Percentiles rank a stretch among this genome's conserved stretches.
phyloP scores from a whole-genome alignment of 2,113 vertebrate genomes.

The Antennarius striatus region DNA sequence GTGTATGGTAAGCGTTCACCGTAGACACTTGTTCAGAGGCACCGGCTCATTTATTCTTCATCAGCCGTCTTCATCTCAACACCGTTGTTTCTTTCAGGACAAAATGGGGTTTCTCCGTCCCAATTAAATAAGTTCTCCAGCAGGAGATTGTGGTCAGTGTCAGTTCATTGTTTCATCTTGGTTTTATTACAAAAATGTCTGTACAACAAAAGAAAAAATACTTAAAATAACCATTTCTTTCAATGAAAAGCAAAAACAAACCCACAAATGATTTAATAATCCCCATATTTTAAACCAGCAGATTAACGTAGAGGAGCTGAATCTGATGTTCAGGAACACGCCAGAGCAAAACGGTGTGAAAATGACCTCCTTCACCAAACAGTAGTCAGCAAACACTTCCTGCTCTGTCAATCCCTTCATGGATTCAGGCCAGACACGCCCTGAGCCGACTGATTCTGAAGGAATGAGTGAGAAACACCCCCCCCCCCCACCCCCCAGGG shows the following conservation, averaged over 20 bases:
- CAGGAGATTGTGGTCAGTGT: constrained; percentile 32
- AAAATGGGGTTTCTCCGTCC: constrained; percentile 50
- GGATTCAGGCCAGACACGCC: constrained; percentile 23
- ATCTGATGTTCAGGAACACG: constrained; percentile 10
- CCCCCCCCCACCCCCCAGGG: constrained; percentile 11
- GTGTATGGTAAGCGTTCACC: constrained; percentile 8
- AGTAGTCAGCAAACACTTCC: constrained; percentile 19
- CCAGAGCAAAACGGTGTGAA: constrained; percentile 13
- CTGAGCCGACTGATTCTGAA: constrained; percentile 36
- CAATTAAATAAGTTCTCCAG: constrained; percentile 47
- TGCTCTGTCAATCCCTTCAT: constrained; percentile 25
- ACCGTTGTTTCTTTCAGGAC: constrained; percentile 30
- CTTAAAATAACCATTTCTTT: constrained; percentile 63
- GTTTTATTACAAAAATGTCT: constrained; percentile 76
- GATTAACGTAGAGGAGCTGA: constrained; percentile 1
- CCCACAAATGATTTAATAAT: constrained; percentile 40
- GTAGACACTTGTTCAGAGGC: constrained; percentile 26
- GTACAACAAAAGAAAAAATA: constrained; percentile 72
- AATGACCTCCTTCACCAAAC: constrained; percentile 23
- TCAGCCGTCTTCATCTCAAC: constrained; percentile 21
- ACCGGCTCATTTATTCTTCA: constrained; percentile 45
- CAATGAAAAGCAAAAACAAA: constrained; percentile 33
- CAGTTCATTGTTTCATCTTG: constrained; percentile 45
- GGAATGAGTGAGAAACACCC: constrained; percentile 28
- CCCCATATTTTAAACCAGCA: constrained; percentile 16